Evolutionary conservation across 2,113 vertebrate species (phyloP), one percentile per base, ranked within the genome.

Genomic region (Heliornis fulica): DNA sequence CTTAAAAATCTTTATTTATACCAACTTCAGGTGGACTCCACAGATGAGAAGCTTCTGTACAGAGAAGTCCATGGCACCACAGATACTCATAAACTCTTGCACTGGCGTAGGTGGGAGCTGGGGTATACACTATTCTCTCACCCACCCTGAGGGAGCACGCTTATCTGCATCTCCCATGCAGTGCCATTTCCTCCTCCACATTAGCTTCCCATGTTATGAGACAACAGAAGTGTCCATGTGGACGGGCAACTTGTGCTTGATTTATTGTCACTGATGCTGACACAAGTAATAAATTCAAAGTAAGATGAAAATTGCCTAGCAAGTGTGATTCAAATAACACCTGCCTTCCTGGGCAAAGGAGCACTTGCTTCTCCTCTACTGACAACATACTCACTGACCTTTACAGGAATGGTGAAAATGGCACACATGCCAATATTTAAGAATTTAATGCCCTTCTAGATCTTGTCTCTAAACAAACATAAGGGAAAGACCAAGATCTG

Each of bases 331-430:
- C 95, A 96, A 94, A 96, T 94, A 91, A 83, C 89, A 97, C 90
- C 92, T 92, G 93, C 87, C 59, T 97, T 97, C 95, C 89, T 95
- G 91, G 75, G 86, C 86, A 96, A 94, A 96, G 65, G 63, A 97
- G 71, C 87, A 94, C 94, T 97, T 93, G 79, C 92, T 96, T 95
- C 94, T 96, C 83, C 93, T 96, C 77, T 78, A 92, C 91, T 97
- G 94, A 96, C 93, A 93, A 66, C 76, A 72, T 69, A 96, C 79
- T 95, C 91, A 74, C 66, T 97, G 97, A 97, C 97, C 96, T 98
- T 98, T 97, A 94, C 74, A 71, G 66, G 40, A 89, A 76, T 83
- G 28, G 90, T 90, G 56, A 78, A 94, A 95, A 92, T 75, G 23
- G 68, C 66, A 89, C 59, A 87, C 48, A 41, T 89, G 87, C 81